Conservation (phyloP, 1,140 invertebrate genomes). For the Leptinotarsa texana region DNA sequence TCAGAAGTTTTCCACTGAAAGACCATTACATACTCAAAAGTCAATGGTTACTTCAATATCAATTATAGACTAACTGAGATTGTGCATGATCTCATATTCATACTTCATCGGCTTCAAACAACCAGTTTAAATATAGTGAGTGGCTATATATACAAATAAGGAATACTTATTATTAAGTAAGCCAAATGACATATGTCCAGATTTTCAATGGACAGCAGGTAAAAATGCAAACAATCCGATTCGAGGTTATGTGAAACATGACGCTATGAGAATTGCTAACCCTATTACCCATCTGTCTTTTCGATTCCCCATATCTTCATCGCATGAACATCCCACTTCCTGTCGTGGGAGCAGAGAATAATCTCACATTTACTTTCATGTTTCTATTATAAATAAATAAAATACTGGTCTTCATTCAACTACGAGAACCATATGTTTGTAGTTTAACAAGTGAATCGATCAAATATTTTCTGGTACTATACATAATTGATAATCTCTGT, state of each 20-base stretch:
- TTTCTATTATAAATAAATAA: not conserved
- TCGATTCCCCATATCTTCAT: conserved; percentile 21
- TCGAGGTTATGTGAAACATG: not conserved
- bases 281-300: conserved; percentile 21
- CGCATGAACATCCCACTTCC: conserved; percentile 12
- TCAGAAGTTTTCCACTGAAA: too few species aligned
- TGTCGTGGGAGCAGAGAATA: conserved; percentile 17
- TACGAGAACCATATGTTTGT: not conserved
- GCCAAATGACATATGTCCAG: not conserved
- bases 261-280: not conserved
- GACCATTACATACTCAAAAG: too few species aligned
- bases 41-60: too few species aligned
- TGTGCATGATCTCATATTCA: too few species aligned
- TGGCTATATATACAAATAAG: too few species aligned
- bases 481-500: too few species aligned
- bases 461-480: too few species aligned
- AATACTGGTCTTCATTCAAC: not conserved
- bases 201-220: not conserved
- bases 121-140: too few species aligned
- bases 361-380: not conserved
- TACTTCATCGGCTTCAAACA: too few species aligned
- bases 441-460: too few species aligned
- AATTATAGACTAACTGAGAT: too few species aligned
- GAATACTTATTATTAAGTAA: not conserved
- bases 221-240: not conserved